A percentile compares a stretch with the other conserved stretches of the same genome.
Evolutionary conservation across 2,113 vertebrate species (phyloP).

Genomic region (Zosterops lateralis): DNA sequence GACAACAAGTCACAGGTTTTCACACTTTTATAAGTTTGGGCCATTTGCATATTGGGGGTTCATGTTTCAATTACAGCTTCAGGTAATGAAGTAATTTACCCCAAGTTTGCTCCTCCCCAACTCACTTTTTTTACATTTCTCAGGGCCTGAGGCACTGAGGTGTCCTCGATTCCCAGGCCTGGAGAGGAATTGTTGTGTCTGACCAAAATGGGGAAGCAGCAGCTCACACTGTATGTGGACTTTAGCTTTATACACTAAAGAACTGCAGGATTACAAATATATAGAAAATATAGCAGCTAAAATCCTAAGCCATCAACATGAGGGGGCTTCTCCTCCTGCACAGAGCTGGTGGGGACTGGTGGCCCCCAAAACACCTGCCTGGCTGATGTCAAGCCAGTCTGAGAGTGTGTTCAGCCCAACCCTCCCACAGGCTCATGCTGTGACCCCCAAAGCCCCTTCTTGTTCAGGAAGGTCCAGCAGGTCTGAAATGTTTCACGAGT

Average conservation of each 20-base stretch:
- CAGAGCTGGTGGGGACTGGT: neutral
- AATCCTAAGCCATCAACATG: neutral
- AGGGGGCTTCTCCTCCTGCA: neutral
- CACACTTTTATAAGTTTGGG: neutral
- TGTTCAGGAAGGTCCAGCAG: accelerated
- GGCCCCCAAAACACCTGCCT: neutral
- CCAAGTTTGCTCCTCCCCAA: neutral
- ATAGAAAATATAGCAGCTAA: neutral
- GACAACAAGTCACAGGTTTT: neutral
- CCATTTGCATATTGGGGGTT: neutral
- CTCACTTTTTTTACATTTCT: neutral
- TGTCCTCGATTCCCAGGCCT: neutral
- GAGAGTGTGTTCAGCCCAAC: neutral
- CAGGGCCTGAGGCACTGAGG: neutral
- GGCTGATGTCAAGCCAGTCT: neutral
- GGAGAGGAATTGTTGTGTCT: neutral
- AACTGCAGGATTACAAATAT: neutral
- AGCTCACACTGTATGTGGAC: neutral
- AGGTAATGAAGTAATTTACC: neutral
- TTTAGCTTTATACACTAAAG: neutral
- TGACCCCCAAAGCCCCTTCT: neutral
- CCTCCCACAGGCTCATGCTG: neutral
- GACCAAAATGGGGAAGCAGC: neutral
- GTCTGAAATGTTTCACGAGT: neutral
- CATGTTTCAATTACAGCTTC: neutral